phyloP scores from a whole-genome alignment of 2,797 vertebrate genomes.

The Dendrocincla fuliginosa region DNA sequence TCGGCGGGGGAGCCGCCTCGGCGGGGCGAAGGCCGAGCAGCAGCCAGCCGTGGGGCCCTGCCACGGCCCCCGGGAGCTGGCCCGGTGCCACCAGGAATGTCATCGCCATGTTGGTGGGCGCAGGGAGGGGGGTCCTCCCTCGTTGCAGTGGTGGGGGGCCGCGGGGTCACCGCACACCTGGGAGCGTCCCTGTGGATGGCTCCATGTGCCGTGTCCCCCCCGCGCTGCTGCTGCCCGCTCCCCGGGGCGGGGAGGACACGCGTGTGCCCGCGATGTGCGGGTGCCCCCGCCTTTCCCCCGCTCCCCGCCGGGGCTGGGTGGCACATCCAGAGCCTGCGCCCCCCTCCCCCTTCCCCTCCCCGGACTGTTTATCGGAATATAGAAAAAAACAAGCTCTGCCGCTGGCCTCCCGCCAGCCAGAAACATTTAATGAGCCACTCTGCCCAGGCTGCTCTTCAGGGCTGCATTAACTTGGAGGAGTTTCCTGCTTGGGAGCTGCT shows the following conservation, averaged over 20 bases:
- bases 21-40: not conserved
- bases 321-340: conserved; percentile 20
- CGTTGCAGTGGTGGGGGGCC: not conserved
- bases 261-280: not conserved
- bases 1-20: not conserved
- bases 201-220: not conserved
- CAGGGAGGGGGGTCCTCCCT: not conserved
- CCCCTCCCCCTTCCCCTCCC: conserved; percentile 2
- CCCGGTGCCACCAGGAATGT: not conserved
- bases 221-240: rapidly evolving
- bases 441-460: conserved; percentile 60
- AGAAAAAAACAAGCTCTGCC: conserved; percentile 68
- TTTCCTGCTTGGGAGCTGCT: conserved; percentile 63
- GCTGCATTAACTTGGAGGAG: conserved; percentile 71
- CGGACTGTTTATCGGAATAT: conserved; percentile 68
- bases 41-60: not conserved
- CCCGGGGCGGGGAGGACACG: not conserved
- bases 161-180: not conserved
- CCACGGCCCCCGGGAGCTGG: not conserved
- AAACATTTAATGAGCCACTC: conserved; percentile 71
- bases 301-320: not conserved
- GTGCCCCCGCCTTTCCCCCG: not conserved
- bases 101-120: conserved; percentile 27
- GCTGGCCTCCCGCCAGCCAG: conserved; percentile 71
- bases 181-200: not conserved